Evolutionary conservation across 2,113 vertebrate genomes (phyloP).

Genomic region (Suncus etruscus): DNA sequence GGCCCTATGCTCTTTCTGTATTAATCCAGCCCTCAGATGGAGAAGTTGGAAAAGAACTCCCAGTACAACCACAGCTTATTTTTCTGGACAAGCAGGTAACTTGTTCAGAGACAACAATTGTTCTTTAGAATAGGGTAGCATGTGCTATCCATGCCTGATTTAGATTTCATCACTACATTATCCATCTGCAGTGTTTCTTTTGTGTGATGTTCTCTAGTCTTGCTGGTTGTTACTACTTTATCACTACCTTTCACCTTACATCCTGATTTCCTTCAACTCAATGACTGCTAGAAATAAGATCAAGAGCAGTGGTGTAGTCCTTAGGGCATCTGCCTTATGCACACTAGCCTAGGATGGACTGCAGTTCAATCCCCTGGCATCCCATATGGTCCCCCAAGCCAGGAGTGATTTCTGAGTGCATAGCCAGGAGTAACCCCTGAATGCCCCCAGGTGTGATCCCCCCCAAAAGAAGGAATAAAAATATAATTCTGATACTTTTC

Average conservation of each 20-base stretch:
- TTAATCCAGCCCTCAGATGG: slow-evolving; percentile 86
- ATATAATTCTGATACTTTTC: background rate
- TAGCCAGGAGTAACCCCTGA: too few species aligned
- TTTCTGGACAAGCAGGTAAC: slow-evolving; percentile 87
- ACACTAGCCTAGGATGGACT: too few species aligned
- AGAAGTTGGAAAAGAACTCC: slow-evolving; percentile 83
- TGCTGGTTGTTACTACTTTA: background rate
- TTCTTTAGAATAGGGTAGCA: background rate
- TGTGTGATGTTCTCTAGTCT: background rate
- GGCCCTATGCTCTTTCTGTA: slow-evolving; percentile 83
- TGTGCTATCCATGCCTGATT: background rate
- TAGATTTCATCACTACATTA: background rate
- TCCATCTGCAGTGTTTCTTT: background rate
- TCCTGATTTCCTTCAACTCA: background rate
- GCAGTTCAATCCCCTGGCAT: too few species aligned
- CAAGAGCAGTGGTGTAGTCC: too few species aligned
- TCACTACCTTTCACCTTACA: background rate
- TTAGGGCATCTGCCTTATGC: too few species aligned
- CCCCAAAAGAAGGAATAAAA: background rate
- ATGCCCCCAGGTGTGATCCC: too few species aligned
- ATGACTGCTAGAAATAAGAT: background rate
- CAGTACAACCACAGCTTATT: slow-evolving; percentile 83
- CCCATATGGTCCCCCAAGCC: too few species aligned
- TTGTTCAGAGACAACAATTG: background rate
- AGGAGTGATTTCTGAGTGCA: too few species aligned